These are phyloP conservation scores for Eupelmus urozonus DNA, from an alignment of 2,888 invertebrate genomes.

Conservation along the genomic window DNA sequence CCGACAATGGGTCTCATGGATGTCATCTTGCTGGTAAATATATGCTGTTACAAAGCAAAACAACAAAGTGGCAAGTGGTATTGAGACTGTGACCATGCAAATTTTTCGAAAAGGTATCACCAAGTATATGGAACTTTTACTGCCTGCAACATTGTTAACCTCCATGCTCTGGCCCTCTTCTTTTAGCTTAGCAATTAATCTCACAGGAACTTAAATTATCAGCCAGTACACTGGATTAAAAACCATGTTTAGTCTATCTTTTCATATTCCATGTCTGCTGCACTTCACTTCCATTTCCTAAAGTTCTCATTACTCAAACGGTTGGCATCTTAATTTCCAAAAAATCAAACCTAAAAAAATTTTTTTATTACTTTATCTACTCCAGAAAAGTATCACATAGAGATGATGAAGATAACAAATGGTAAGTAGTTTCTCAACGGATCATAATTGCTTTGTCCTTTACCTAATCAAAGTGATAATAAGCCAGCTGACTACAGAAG, in stretches of 20 bases:
- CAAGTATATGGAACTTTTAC: constrained; percentile 81
- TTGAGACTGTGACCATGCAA: constrained; percentile 89
- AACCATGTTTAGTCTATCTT: constrained; percentile 52
- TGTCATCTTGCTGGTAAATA: constrained; percentile 94
- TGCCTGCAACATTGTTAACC: constrained; percentile 71
- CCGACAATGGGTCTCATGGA: constrained; percentile 96
- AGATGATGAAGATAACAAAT: too few relatives aligned
- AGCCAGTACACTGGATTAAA: constrained; percentile 20
- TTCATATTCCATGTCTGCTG: constrained; percentile 12
- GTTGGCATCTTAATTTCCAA: constrained; percentile 59
- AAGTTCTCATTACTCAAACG: constrained; percentile 19
- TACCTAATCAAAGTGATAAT: constrained; percentile 30
- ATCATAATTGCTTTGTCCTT: constrained; percentile 38
- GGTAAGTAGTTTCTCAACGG: constrained; percentile 13
- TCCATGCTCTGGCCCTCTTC: constrained; percentile 68
- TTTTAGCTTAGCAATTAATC: constrained; percentile 25
- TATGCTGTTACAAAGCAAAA: constrained; percentile 93
- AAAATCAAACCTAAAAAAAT: constrained; percentile 59
- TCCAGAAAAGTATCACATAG: background rate
- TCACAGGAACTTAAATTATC: constrained; percentile 57
- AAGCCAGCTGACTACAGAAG: background rate
- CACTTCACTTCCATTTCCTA: constrained; percentile 26
- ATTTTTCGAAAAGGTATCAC: constrained; percentile 87
- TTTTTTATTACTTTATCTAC: background rate
- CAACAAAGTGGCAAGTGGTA: constrained; percentile 90